phyloP scores from a whole-genome alignment of 2,113 vertebrate species.

The Todiramphus saurophagus region DNA sequence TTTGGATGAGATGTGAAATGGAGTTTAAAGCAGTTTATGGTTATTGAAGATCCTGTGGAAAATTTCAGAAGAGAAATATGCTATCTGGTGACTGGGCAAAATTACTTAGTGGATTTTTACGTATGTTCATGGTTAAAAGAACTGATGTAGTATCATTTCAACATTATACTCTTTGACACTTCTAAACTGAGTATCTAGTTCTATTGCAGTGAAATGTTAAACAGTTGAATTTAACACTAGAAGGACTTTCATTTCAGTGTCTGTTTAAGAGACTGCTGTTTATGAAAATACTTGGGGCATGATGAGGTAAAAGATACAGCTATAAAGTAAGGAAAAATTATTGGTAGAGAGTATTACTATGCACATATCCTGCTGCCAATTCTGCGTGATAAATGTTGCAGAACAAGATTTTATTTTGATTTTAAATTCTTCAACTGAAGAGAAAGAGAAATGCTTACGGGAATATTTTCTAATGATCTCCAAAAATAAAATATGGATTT shows the following conservation, averaged over 20 bases:
- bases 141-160: not conserved
- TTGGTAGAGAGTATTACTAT: not conserved
- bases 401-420: not conserved
- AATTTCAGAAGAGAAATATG: not conserved
- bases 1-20: not conserved
- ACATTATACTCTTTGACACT: not conserved
- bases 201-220: not conserved
- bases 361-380: not conserved
- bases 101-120: not conserved
- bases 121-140: not conserved
- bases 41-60: not conserved
- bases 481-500: not conserved
- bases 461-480: not conserved
- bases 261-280: not conserved
- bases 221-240: not conserved
- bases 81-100: not conserved
- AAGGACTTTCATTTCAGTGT: not conserved
- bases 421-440: not conserved
- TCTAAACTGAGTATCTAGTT: not conserved
- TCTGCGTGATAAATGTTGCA: not conserved
- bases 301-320: not conserved
- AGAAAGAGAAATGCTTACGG: not conserved
- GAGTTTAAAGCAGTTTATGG: not conserved
- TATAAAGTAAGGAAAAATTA: not conserved
- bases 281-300: not conserved